These are phyloP conservation scores for Aldabrachelys gigantea DNA, from an alignment of 2,113 vertebrate genomes.

Conservation along the genomic window DNA sequence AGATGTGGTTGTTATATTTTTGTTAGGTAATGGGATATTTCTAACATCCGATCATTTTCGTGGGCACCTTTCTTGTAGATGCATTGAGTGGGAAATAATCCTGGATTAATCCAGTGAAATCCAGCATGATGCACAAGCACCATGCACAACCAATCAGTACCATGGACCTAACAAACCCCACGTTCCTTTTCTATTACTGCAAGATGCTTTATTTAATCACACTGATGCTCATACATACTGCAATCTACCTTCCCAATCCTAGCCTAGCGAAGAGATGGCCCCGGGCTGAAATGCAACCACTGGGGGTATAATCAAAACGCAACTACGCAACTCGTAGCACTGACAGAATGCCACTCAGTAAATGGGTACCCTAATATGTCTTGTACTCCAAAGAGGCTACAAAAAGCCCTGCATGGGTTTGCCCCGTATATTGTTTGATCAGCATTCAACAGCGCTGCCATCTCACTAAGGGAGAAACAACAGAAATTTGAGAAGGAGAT, in stretches of 20 bases:
- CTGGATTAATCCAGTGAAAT: neutral
- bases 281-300: neutral
- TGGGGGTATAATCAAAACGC: neutral
- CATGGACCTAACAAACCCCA: neutral
- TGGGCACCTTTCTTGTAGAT: neutral
- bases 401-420: neutral
- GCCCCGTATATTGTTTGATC: neutral
- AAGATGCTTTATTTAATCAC: neutral
- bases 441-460: neutral
- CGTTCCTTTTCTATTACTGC: neutral
- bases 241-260: neutral
- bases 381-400: neutral
- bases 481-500: neutral
- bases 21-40: neutral
- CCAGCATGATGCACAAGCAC: neutral
- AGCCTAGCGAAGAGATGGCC: neutral
- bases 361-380: neutral
- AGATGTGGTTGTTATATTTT: neutral
- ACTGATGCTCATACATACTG: neutral
- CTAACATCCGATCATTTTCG: neutral
- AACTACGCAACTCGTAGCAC: neutral
- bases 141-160: neutral
- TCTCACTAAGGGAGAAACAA: neutral
- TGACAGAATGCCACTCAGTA: neutral
- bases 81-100: neutral